Base-by-base conservation (phyloP, 1,140 invertebrate species). In the Diachasma alloeum region DNA sequence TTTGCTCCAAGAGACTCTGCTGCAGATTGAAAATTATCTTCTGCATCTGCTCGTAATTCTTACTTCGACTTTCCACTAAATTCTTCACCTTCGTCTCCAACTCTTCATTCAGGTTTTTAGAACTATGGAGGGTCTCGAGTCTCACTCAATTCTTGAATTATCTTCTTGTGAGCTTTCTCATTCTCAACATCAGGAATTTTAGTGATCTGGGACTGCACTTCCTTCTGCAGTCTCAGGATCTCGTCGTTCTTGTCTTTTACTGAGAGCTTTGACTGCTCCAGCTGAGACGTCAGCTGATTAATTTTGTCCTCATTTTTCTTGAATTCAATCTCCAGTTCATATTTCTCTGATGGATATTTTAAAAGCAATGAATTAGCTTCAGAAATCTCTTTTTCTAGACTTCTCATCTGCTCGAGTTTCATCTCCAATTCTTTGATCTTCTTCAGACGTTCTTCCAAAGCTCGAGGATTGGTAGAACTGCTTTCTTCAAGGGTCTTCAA, bases 311-410 rank as follows among this genome's bases (percentile, higher is more conserved):
- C 26, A 66, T 75, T 59, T 4, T 80, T 77, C 0, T 26, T n/a
- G 0, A 87, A 11, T 70, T 39, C 74, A 15, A 71, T 79, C 53
- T 80, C 79, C 5, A 87, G 67, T 26, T 86, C 80, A 10, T 82
- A 78, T 3, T 82, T 81, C 10, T 70, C 56, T 10, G 39, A 67
- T 75, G 22, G 46, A 36, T 46, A 76, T 26, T 69, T 42, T 5
- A 46, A 31, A 0, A 59, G 4, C 11, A n/a, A 26, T 4, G 17
- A 9, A 42, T 59, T 44, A 17, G 68, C 11, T 24, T 86, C 81
- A 10, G 83, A 76, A 0, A 79, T 26, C 8, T 78, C 81, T 31
- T 81, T 46, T 22, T 83, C 63, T 4, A 85, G 37, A 9, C 44
- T n/a, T n/a, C 15, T 4, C 17, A 37, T 17, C 42, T n/a, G 24